Conservation (phyloP, 2,113 vertebrate species). For the Romanogobio albipinnatus region DNA sequence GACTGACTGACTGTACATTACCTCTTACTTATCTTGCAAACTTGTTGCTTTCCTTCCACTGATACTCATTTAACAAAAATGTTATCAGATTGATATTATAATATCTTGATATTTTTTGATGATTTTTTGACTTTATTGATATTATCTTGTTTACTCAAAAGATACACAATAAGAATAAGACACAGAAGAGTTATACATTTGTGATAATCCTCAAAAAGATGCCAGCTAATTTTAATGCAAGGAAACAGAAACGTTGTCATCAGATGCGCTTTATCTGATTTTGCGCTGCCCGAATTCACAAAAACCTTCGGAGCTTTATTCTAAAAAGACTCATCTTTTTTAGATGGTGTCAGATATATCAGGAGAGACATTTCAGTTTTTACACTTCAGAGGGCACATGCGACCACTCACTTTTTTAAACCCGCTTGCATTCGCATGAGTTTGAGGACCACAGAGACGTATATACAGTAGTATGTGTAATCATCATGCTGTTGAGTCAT, state of each 20-base stretch:
- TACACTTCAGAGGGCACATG: slow-evolving; percentile 28
- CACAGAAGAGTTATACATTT: not conserved
- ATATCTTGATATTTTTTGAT: too few relatives aligned
- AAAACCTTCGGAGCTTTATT: slow-evolving; percentile 55
- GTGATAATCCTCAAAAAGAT: not conserved
- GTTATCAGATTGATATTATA: not conserved
- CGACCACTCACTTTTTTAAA: slow-evolving; percentile 12
- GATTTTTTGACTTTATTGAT: not conserved
- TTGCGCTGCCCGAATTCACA: slow-evolving; percentile 42
- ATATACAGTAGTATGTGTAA: not conserved
- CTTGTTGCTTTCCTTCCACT: not conserved
- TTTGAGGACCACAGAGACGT: not conserved
- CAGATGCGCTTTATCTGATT: slow-evolving; percentile 51
- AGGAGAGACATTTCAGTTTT: slow-evolving; percentile 46
- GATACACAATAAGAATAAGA: not conserved
- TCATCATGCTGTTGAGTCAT: not conserved
- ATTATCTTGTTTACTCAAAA: not conserved
- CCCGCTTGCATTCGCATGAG: not conserved
- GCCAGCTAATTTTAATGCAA: not conserved
- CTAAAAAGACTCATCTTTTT: slow-evolving; percentile 52
- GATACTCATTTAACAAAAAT: not conserved
- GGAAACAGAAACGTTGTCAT: slow-evolving; percentile 46
- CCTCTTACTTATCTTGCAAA: not conserved
- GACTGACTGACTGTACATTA: not conserved
- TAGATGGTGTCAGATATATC: slow-evolving; percentile 55